Evolutionary conservation across 1,140 invertebrate species (phyloP), one percentile per base, ranked within the genome.

Genomic region (Achatina immaculata): DNA sequence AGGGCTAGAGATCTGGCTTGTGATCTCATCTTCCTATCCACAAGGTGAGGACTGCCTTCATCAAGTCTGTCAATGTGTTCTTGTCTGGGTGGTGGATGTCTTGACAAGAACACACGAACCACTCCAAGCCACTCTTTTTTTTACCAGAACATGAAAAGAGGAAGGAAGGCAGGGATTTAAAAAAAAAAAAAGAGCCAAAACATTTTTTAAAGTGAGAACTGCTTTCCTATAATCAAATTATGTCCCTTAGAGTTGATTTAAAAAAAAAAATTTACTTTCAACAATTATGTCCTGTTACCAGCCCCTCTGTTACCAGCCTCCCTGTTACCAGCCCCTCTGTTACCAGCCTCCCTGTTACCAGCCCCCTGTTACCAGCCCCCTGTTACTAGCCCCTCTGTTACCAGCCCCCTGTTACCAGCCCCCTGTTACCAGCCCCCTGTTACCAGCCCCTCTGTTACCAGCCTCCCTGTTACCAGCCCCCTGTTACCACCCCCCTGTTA

Each of bases 61-160:
- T 85, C 84, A 48, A 85, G 72, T 51, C 76, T 69, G 40, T 66
- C 81, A 48, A 85, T 80, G 72, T 85, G 84, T 65, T 85, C 78
- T 7, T 81, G 75, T 21, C 82, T 28, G 19, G 84, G 82, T 34
- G 81, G 78, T 0, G 84, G 84, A 34, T 85, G 84, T 38, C 81
- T 81, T 58, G 38, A 31, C 24, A 85, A 72, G 40, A 85, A 85
- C 19, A 68, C 83, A 36, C 75, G 62, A 21, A 85, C 84, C 31
- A 82, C 65, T 19, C 58, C 31, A 19, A 77, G 78, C 81, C 84
- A 83, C 28, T 85, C 82, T 45, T 51, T 14, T 14, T 14, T 24
- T 51, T 51, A 11, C 48, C 48, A 51, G 48, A 24, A 51, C 24
- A 51, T 51, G 11, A 51, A 51, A 24, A 51, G 24, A 24, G 11